Evolutionary conservation across 30 jellyfish, hydroid and myxozoan species (phyloP).

Genomic region (Turritopsis rubra): DNA sequence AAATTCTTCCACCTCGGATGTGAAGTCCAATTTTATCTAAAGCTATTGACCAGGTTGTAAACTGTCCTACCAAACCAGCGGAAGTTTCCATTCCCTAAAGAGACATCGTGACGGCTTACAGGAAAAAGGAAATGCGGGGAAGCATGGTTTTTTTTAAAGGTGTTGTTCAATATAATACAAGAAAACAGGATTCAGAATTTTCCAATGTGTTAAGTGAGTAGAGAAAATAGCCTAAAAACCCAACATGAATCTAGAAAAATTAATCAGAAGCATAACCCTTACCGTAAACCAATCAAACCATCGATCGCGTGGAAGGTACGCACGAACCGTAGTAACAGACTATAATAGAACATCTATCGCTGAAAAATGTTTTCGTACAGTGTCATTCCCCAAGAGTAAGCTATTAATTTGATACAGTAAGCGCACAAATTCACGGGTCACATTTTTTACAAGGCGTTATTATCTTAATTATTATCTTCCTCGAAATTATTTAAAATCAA

Average conservation of each 20-base stretch:
- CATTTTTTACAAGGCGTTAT: too few species aligned
- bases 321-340: slow-evolving; percentile 24
- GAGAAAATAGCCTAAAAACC: too few species aligned
- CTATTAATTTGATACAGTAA: neutral
- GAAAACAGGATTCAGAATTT: neutral
- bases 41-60: neutral
- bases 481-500: too few species aligned
- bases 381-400: neutral
- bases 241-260: too few species aligned
- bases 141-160: too few species aligned
- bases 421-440: neutral
- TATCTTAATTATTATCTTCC: too few species aligned
- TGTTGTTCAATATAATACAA: too few species aligned
- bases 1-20: slow-evolving; percentile 67
- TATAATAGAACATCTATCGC: neutral
- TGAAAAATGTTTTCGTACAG: neutral
- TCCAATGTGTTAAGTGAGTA: too few species aligned
- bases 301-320: slow-evolving; percentile 46
- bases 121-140: too few species aligned
- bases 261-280: too few species aligned
- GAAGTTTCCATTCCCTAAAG: slow-evolving; percentile 33
- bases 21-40: slow-evolving; percentile 48
- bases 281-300: slow-evolving; percentile 75
- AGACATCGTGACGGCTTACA: too few species aligned
- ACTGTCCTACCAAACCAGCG: neutral